phyloP scores from a whole-genome alignment of 92 coral and sea anemone genomes.

The Ricordea florida region DNA sequence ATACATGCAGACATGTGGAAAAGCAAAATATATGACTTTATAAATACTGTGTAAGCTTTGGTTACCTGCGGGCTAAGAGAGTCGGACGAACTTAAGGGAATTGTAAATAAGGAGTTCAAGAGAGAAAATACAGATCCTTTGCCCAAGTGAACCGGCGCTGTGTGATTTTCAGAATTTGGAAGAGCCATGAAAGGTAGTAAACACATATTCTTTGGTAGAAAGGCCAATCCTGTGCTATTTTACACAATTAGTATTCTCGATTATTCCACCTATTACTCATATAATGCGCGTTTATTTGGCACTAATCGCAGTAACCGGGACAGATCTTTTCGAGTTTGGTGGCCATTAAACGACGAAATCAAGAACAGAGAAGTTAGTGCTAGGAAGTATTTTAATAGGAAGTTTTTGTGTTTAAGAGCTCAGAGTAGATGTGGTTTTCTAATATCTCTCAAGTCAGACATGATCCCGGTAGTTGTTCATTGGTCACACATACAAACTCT shows the following conservation, averaged over 20 bases:
- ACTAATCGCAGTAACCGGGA: not conserved
- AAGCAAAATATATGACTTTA: constrained; percentile 24
- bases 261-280: no score
- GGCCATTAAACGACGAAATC: no score
- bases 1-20: constrained; percentile 57
- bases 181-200: constrained; percentile 8
- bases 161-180: not conserved
- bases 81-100: not conserved
- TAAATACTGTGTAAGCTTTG: constrained; percentile 20
- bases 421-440: no score
- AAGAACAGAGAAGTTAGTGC: no score
- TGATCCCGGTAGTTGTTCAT: no score
- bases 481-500: no score
- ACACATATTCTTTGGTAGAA: constrained; percentile 22
- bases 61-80: constrained; percentile 1
- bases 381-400: no score
- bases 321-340: no score
- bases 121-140: not conserved
- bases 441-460: no score
- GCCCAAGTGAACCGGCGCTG: not conserved
- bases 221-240: constrained; percentile 24
- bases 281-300: not conserved
- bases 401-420: no score
- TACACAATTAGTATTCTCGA: constrained; percentile 10
- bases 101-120: not conserved